Conservation (phyloP, 2,797 vertebrate species). For the Clarias laeviceps region DNA sequence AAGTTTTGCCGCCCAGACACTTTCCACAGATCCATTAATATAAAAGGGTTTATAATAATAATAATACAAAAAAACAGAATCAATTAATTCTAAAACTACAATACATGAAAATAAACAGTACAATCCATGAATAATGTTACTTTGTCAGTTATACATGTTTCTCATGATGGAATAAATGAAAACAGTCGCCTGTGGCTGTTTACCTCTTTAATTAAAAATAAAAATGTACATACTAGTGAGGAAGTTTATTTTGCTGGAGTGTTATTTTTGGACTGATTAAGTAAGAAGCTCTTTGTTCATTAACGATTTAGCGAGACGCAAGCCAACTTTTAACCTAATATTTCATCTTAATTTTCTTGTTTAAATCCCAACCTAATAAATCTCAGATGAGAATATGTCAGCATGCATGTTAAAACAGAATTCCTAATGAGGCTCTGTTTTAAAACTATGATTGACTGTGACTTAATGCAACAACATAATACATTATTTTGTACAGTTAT, state of each 20-base stretch:
- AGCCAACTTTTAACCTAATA: constrained; percentile 46
- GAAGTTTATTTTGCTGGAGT: constrained; percentile 43
- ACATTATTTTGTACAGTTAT: neutral
- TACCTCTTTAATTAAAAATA: constrained; percentile 32
- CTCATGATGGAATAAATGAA: constrained; percentile 34
- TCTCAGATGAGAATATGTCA: constrained; percentile 13
- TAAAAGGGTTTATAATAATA: neutral
- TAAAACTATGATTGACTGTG: neutral
- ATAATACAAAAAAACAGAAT: constrained; percentile 8
- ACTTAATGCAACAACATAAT: neutral
- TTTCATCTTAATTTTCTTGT: constrained; percentile 51
- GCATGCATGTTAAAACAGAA: neutral
- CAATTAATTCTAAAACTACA: constrained; percentile 2
- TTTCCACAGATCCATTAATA: neutral
- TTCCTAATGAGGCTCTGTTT: neutral
- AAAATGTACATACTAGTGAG: constrained; percentile 1
- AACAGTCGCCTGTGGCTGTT: constrained; percentile 24
- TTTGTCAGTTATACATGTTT: neutral
- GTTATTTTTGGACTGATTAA: constrained; percentile 44
- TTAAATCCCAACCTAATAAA: constrained; percentile 35
- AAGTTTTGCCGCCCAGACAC: neutral
- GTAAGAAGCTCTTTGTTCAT: constrained; percentile 40
- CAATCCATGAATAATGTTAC: constrained; percentile 9
- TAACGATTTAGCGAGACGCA: constrained; percentile 29
- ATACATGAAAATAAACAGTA: constrained; percentile 20